Evolutionary conservation across 2,113 vertebrate genomes (phyloP), one percentile per base, ranked within the genome.

Genomic region (Hippolais icterina): DNA sequence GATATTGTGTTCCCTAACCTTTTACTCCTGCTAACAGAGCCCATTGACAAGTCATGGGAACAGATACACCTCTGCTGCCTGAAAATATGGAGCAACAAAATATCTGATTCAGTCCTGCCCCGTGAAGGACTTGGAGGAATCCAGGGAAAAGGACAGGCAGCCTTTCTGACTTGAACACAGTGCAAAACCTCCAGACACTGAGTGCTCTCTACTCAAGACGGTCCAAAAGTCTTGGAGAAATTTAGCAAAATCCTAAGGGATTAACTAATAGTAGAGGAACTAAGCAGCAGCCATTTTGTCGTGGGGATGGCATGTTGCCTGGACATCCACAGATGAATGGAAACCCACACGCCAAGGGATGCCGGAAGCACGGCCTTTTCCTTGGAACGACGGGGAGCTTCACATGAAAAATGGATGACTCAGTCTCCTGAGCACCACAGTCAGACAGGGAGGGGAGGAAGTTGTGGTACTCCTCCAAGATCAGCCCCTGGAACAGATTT

Each of bases 201-300:
- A 90, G 54, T 21, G 33, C 42, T 90, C 35, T 76, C 79, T 2
- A 0, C 37, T 76, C 75, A 74, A 74, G 59, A 37, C 37, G 31
- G 29, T 86, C 56, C 60, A 77, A 86, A 92, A 68, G 22, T 70
- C 79, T 83, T 74, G 49, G 78, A 85, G 71, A 89, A 89, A 79
- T 71, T 42, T 50, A 83, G 56, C 69, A 88, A 77, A 90, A 95
- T 88, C 75, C 59, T 88, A 63, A 69, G 28, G 63, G 71, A 83
- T 87, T 42, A 64, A 56, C 57, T 85, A 84, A 83, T 33, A 61
- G 63, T 14, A 95, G 54, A 93, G 53, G 71, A 93, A 63, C 13
- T 59, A 85, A 88, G 78, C 68, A 92, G 63, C 77, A 90, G 64
- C 68, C 94, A 95, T 94, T 80, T 96, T 96, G 93, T 83, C 6